phyloP scores from a whole-genome alignment of 2,888 invertebrate genomes.

The Steinernema carpocapsae region DNA sequence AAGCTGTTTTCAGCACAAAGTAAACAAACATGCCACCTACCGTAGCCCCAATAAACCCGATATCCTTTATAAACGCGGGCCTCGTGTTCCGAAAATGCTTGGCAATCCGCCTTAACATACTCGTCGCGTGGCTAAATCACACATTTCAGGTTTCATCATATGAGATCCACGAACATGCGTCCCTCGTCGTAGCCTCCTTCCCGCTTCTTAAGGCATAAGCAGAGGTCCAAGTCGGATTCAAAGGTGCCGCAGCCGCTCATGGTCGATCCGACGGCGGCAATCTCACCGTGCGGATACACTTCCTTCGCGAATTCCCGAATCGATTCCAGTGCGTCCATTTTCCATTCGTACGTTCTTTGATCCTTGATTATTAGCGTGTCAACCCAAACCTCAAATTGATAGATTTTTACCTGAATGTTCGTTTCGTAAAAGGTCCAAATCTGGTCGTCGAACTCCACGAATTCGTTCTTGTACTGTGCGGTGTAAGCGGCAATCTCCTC shows the following conservation, averaged over 20 bases:
- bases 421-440: slow-evolving; percentile 39
- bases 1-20: not conserved
- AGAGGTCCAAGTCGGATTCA: slow-evolving; percentile 68
- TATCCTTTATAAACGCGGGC: too few species aligned
- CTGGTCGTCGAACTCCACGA: slow-evolving; percentile 39
- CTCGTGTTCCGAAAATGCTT: too few species aligned
- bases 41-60: too few species aligned
- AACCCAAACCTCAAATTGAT: too few species aligned
- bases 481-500: slow-evolving; percentile 27
- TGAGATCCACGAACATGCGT: too few species aligned
- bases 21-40: too few species aligned
- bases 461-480: slow-evolving; percentile 32
- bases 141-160: too few species aligned
- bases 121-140: too few species aligned
- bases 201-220: slow-evolving; percentile 41
- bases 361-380: too few species aligned
- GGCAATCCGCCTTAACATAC: too few species aligned
- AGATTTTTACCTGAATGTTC: too few species aligned
- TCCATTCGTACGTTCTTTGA: slow-evolving; percentile 49
- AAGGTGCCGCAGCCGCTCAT: slow-evolving; percentile 67
- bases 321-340: slow-evolving; percentile 42
- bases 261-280: slow-evolving; percentile 60
- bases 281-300: slow-evolving; percentile 39
- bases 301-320: slow-evolving; percentile 34
- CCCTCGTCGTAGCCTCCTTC: slow-evolving; percentile 11